Evolutionary conservation across 2,113 vertebrate species (phyloP).

Genomic region (Hystrix cristata): DNA sequence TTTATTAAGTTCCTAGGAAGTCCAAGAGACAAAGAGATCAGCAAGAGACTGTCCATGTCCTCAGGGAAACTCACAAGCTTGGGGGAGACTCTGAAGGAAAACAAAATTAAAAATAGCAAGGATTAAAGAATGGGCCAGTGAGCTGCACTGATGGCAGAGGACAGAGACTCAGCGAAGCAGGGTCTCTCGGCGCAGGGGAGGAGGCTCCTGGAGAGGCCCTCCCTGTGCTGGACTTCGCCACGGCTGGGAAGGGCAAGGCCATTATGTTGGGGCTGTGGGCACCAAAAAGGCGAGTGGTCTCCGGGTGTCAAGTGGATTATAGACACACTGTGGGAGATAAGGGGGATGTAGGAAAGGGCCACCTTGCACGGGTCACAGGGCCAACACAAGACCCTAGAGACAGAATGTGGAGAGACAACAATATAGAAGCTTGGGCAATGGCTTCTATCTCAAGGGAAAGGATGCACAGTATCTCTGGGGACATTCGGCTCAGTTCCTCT

Average conservation of each 20-base stretch:
- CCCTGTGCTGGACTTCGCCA: not conserved
- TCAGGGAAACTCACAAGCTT: not conserved
- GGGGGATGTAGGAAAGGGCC: not conserved
- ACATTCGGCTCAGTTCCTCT: not conserved
- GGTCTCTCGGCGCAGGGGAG: not conserved
- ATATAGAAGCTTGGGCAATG: rapidly evolving
- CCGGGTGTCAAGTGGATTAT: not conserved
- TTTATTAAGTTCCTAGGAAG: constrained; percentile 53
- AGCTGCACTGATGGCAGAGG: not conserved
- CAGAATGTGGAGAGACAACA: not conserved
- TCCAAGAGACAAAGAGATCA: constrained; percentile 47
- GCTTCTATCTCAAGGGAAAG: not conserved
- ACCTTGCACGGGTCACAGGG: rapidly evolving
- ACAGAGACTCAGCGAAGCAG: not conserved
- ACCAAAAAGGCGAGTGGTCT: not conserved
- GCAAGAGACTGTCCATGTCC: not conserved
- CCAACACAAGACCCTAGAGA: not conserved
- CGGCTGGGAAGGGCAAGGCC: not conserved
- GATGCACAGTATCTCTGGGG: not conserved
- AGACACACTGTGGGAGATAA: not conserved
- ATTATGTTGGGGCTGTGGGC: rapidly evolving
- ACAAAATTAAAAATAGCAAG: not conserved
- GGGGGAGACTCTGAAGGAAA: not conserved
- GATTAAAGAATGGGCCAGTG: not conserved
- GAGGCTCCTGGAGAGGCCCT: not conserved